Evolutionary conservation across 2,888 invertebrate species (phyloP).

Genomic region (Aquatica leii): DNA sequence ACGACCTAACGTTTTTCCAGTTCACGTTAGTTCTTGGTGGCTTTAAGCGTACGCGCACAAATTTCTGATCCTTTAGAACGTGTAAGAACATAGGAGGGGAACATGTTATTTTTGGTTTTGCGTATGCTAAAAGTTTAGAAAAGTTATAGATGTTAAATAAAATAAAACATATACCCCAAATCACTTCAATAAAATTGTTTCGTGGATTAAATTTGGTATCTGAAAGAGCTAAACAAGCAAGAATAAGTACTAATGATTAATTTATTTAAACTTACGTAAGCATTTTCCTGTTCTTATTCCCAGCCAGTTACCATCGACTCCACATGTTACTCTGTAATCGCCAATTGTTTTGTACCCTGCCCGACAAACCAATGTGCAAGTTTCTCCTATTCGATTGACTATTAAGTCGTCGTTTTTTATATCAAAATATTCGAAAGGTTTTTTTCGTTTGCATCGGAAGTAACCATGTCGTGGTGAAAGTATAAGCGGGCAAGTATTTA

Average conservation of each 20-base stretch:
- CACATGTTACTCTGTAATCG: constrained; percentile 61
- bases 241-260: no score
- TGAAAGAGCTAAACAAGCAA: constrained; percentile 20
- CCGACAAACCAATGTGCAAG: constrained; percentile 62
- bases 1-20: constrained; percentile 63
- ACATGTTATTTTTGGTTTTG: constrained; percentile 64
- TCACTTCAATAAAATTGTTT: constrained; percentile 19
- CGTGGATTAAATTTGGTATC: constrained; percentile 11
- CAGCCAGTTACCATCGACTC: constrained; percentile 60
- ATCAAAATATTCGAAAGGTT: constrained; percentile 19
- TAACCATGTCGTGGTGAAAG: constrained; percentile 62
- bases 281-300: constrained; percentile 61
- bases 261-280: constrained; percentile 55
- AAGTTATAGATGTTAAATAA: background rate
- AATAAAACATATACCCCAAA: constrained; percentile 9
- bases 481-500: constrained; percentile 57
- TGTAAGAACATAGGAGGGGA: constrained; percentile 62
- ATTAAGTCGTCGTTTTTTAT: constrained; percentile 49
- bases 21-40: constrained; percentile 65
- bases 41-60: constrained; percentile 62
- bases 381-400: no score
- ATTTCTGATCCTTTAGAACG: constrained; percentile 59
- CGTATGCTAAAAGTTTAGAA: constrained; percentile 57
- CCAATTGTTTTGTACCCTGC: constrained; percentile 59
- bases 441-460: constrained; percentile 59